Evolutionary conservation across 2,113 vertebrate genomes (phyloP), one percentile per base, ranked within the genome.

Genomic region (Cygnus atratus): DNA sequence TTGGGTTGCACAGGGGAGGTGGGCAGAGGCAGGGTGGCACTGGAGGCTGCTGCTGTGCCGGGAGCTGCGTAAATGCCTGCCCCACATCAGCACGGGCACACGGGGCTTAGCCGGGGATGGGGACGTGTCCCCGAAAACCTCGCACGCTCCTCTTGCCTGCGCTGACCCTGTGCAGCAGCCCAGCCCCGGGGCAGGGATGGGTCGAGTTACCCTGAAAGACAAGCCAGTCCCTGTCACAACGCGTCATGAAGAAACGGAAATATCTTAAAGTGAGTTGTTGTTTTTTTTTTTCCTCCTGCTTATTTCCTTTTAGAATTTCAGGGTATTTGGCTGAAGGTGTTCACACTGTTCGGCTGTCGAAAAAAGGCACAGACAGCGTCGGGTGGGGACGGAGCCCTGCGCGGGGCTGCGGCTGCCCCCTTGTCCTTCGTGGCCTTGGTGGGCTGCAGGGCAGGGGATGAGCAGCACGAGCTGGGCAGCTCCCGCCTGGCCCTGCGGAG

Each of bases 391-490:
- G 4, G 68, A 76, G 59, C 59, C 19, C 21, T 10, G 28, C 0
- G 4, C 2, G 11, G 37, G 46, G 4, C 4, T 82, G 8, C 54
- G 16, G 31, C 35, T 77, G 15, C 66, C 17, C 25, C 57, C 0
- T 2, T 28, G 74, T 17, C 70, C 43, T 43, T 35, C 2, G 0
- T 44, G 57, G 55, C 25, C 50, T 61, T 39, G 82, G 63, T 80
- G 65, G 28, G 39, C 52, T 0, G 2, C 0, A 2, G 54, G 24
- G 37, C 67, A 39, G 84, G 48, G 50, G 46, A 11, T 13, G 35
- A 68, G 74, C 54, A 15, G 62, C 8, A 18, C 18, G 15, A 0
- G 1, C 26, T 0, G 3, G 6, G 8, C 0, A 0, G 67, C 41
- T 65, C 29, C 71, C 76, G 31, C 54, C 48, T 65, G 54, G 28